phyloP scores from a whole-genome alignment of 2,113 vertebrate species.

The Pithys albifrons region DNA sequence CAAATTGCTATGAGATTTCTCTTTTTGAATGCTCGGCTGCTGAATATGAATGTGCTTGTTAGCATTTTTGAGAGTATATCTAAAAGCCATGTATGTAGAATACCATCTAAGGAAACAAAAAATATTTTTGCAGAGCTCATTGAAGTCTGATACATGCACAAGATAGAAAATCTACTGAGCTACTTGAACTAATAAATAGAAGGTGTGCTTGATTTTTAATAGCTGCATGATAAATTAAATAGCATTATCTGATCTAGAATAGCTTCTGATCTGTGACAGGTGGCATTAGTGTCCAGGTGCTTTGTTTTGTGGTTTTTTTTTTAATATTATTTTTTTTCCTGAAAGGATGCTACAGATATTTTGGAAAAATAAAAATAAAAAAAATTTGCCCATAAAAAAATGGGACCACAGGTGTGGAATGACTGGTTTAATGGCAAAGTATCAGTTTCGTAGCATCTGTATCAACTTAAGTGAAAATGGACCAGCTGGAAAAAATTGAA shows the following conservation, averaged over 20 bases:
- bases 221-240: neutral
- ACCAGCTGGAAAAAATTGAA: slow-evolving; percentile 70
- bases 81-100: neutral
- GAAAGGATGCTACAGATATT: neutral
- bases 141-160: neutral
- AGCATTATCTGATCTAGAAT: neutral
- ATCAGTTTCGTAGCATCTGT: slow-evolving; percentile 53
- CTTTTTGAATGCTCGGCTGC: neutral
- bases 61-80: neutral
- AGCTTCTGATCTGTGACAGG: neutral
- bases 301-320: neutral
- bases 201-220: neutral
- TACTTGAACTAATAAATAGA: neutral
- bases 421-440: slow-evolving; percentile 42
- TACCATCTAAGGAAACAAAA: neutral
- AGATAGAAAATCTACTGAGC: neutral
- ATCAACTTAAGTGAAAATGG: slow-evolving; percentile 60
- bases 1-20: neutral
- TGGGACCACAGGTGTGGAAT: slow-evolving; percentile 58
- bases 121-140: neutral
- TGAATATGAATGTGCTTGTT: neutral
- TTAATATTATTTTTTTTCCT: neutral
- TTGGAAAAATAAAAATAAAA: neutral
- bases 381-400: slow-evolving; percentile 28
- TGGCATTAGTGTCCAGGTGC: neutral